Evolutionary conservation across 2,888 invertebrate genomes (phyloP).

Genomic region (Platycnemis pennipes): DNA sequence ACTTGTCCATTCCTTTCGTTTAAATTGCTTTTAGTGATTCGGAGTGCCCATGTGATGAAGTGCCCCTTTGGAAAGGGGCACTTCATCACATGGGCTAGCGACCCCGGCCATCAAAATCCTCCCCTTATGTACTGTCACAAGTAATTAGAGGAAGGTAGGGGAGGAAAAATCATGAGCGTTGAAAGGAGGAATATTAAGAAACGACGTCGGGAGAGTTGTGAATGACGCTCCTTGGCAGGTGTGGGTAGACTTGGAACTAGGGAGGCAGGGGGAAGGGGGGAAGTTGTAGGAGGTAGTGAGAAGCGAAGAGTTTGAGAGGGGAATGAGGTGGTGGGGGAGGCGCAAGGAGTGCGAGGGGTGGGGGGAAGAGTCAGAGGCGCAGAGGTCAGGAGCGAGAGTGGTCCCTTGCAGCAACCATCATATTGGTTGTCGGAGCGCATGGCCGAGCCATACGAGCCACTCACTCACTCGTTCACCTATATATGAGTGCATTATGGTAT

Average conservation of each 20-base stretch:
- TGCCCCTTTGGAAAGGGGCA: no score
- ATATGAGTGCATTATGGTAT: constrained; percentile 24
- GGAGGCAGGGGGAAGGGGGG: background rate
- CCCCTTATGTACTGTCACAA: no score
- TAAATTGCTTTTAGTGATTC: no score
- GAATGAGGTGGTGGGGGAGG: background rate
- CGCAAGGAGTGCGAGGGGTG: background rate
- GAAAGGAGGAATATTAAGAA: background rate
- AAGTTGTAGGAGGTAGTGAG: background rate
- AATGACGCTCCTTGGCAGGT: background rate
- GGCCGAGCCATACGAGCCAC: background rate
- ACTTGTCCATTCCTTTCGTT: no score
- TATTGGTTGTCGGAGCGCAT: background rate
- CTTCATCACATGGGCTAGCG: no score
- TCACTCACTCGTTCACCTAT: background rate
- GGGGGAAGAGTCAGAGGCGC: background rate
- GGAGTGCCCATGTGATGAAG: no score
- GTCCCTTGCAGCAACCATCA: background rate
- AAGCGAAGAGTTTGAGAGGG: background rate
- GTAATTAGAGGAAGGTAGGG: no score
- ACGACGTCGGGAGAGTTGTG: background rate
- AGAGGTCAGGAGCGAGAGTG: background rate
- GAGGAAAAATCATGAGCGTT: background rate
- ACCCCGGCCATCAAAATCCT: no score
- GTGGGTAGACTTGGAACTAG: background rate